phyloP scores from a whole-genome alignment of 2,888 invertebrate species.

The Apamea sordens region DNA sequence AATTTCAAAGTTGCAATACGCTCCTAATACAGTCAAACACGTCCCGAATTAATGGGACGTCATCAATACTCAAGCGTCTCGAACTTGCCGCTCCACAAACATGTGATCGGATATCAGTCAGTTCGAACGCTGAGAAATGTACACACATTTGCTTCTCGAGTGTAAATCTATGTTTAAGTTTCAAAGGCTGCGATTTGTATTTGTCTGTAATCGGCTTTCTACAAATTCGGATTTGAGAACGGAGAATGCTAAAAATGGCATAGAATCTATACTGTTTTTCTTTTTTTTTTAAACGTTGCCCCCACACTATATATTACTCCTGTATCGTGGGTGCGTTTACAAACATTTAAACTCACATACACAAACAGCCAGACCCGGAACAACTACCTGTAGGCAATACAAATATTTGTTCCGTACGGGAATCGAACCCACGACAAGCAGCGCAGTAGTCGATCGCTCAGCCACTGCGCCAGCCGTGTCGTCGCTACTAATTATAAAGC shows the following conservation, averaged over 20 bases:
- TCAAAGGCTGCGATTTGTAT: slow-evolving; percentile 29
- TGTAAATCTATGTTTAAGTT: slow-evolving; percentile 30
- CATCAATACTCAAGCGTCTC: slow-evolving; percentile 45
- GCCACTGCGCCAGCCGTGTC: too few species aligned
- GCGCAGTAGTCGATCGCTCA: too few species aligned
- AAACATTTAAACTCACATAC: too few species aligned
- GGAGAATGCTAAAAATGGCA: not conserved
- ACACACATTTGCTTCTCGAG: slow-evolving; percentile 40
- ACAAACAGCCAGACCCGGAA: too few species aligned
- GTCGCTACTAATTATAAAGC: too few species aligned
- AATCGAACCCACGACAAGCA: too few species aligned
- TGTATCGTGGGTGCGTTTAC: too few species aligned
- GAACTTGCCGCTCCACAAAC: slow-evolving; percentile 40
- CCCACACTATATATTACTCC: too few species aligned
- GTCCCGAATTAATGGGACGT: slow-evolving; percentile 29
- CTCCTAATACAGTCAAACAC: slow-evolving; percentile 9
- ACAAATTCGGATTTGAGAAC: not conserved
- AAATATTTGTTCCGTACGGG: too few species aligned
- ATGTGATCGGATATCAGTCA: slow-evolving; percentile 42
- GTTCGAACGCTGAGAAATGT: slow-evolving; percentile 48
- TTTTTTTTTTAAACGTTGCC: too few species aligned
- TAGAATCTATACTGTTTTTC: not conserved
- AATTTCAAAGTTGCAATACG: not conserved
- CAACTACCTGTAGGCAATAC: too few species aligned
- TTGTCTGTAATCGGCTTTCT: slow-evolving; percentile 12